phyloP scores from a whole-genome alignment of 2,797 vertebrate genomes.

The Graptemys geographica region DNA sequence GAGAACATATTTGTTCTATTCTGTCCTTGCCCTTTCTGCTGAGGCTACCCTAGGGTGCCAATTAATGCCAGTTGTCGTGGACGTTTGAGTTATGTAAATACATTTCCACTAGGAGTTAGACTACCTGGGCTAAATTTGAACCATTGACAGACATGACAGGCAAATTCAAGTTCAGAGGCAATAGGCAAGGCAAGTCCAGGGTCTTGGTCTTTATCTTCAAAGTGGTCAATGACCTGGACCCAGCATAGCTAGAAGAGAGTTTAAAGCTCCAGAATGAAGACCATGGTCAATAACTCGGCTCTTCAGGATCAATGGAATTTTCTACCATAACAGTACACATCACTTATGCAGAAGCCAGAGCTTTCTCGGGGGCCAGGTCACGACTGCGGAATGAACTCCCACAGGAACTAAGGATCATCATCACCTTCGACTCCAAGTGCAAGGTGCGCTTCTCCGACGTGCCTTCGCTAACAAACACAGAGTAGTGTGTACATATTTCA shows the following conservation, averaged over 20 bases:
- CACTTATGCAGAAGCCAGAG: not conserved
- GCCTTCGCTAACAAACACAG: not conserved
- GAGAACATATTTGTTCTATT: accelerated
- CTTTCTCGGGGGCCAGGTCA: not conserved
- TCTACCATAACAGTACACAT: not conserved
- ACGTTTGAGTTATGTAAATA: not conserved
- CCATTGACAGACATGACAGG: not conserved
- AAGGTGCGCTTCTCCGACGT: not conserved
- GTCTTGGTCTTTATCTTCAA: not conserved
- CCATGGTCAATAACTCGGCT: not conserved
- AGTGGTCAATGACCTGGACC: accelerated
- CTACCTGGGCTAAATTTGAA: not conserved
- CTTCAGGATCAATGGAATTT: not conserved
- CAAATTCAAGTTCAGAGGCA: not conserved
- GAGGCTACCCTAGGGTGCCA: not conserved
- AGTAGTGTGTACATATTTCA: not conserved
- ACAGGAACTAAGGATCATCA: not conserved
- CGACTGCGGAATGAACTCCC: not conserved
- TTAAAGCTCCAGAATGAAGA: not conserved
- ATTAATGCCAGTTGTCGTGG: accelerated
- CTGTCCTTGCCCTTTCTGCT: not conserved
- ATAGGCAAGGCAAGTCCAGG: not conserved
- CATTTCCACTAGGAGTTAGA: not conserved
- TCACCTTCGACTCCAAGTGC: not conserved
- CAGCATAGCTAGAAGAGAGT: not conserved